Evolutionary conservation across 2,113 vertebrate species (phyloP).

Genomic region (Chaenocephalus aceratus): DNA sequence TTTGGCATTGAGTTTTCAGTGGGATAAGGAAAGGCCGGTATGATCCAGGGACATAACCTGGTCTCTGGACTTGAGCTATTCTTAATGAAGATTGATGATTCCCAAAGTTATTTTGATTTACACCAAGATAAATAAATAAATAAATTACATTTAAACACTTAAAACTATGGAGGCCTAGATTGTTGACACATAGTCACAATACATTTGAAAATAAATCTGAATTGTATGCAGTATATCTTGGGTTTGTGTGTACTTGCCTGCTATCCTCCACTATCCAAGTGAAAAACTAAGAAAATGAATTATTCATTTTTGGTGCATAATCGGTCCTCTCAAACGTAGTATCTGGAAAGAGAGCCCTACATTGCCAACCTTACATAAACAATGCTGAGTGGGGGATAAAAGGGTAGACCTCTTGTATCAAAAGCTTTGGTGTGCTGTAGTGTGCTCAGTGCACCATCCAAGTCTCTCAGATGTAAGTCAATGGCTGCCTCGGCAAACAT

Average conservation of each 20-base stretch:
- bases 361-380: not conserved
- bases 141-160: not conserved
- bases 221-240: not conserved
- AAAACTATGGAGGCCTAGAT: not conserved
- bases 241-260: not conserved
- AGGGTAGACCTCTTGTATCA: not conserved
- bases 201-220: not conserved
- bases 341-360: not conserved
- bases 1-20: slow-evolving; percentile 23
- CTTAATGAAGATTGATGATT: slow-evolving; percentile 16
- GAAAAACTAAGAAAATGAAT: slow-evolving; percentile 4
- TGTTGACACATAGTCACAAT: not conserved
- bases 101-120: slow-evolving; percentile 19
- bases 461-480: slow-evolving; percentile 9
- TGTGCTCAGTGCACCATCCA: no score
- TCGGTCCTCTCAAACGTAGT: slow-evolving; percentile 20
- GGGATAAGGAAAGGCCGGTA: slow-evolving; percentile 7
- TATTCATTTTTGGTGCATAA: not conserved
- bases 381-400: not conserved
- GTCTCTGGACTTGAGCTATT: slow-evolving; percentile 7
- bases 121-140: slow-evolving; percentile 17
- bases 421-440: not conserved
- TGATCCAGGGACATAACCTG: slow-evolving; percentile 21
- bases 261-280: not conserved
- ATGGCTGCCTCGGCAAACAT: not conserved